phyloP scores from a whole-genome alignment of 2,113 vertebrate genomes.

The Heptranchias perlo region DNA sequence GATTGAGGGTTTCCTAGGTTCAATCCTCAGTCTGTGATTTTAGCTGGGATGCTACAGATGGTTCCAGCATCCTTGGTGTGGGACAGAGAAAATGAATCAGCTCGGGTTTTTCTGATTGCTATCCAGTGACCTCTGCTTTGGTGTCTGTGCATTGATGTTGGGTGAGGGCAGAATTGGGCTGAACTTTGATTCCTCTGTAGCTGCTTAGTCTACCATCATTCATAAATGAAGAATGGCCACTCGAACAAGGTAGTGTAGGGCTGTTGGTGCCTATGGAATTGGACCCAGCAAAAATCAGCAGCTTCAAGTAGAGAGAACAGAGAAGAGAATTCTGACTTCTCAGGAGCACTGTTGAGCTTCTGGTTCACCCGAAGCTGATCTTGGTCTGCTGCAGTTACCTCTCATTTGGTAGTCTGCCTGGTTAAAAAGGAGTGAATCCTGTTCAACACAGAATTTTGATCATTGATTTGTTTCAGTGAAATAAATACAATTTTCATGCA shows the following conservation, averaged over 20 bases:
- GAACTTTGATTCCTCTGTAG: not conserved
- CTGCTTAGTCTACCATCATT: not conserved
- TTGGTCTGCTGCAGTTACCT: no score
- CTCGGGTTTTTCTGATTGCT: not conserved
- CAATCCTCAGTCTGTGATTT: not conserved
- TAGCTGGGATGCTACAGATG: not conserved
- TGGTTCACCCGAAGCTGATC: no score
- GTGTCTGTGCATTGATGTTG: not conserved
- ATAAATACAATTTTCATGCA: no score
- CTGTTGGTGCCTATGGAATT: not conserved
- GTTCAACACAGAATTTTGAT: no score
- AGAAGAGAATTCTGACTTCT: not conserved
- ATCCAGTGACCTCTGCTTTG: not conserved
- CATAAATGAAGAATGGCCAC: not conserved
- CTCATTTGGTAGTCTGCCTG: no score
- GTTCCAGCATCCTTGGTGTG: not conserved
- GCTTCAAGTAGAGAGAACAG: not conserved
- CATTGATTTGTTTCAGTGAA: no score
- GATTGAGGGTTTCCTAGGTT: not conserved
- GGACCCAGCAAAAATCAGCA: not conserved
- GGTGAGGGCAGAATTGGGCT: not conserved
- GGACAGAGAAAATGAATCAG: not conserved
- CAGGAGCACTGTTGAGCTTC: not conserved
- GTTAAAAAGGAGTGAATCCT: no score
- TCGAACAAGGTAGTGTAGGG: not conserved